Conservation (phyloP, 2,888 invertebrate genomes). For the Drosophila cognata region DNA sequence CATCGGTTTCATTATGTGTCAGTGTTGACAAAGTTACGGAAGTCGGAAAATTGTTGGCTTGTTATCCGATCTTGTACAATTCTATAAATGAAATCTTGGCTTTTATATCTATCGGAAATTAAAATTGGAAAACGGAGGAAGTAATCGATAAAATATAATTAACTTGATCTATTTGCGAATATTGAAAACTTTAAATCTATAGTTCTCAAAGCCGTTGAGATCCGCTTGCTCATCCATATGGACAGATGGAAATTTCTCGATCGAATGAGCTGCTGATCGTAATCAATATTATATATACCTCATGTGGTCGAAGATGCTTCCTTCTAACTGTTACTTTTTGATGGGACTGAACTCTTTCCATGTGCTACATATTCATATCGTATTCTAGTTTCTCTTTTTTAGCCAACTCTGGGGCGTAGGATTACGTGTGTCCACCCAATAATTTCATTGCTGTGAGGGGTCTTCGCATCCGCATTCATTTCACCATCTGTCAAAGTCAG, state of each 20-base stretch:
- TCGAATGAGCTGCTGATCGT: background rate
- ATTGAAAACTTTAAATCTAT: background rate
- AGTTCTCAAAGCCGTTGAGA: background rate
- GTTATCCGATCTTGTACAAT: background rate
- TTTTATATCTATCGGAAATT: background rate
- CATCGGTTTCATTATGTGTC: background rate
- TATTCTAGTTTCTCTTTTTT: background rate
- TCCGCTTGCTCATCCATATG: too few relatives aligned
- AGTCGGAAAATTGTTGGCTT: background rate
- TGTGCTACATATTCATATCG: background rate
- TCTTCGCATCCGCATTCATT: conserved; percentile 47
- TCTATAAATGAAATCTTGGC: background rate
- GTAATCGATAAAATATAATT: too few relatives aligned
- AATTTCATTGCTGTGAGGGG: background rate
- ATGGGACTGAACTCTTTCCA: background rate
- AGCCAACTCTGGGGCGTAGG: background rate
- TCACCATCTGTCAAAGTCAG: conserved; percentile 39
- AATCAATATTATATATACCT: background rate
- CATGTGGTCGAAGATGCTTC: background rate
- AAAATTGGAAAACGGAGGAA: too few relatives aligned
- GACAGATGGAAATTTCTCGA: background rate
- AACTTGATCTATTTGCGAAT: background rate
- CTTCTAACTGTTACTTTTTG: background rate
- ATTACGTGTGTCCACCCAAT: background rate
- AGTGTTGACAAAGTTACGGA: background rate